Evolutionary conservation across 92 coral and sea anemone genomes (phyloP).

Genomic region (Ricordea florida): DNA sequence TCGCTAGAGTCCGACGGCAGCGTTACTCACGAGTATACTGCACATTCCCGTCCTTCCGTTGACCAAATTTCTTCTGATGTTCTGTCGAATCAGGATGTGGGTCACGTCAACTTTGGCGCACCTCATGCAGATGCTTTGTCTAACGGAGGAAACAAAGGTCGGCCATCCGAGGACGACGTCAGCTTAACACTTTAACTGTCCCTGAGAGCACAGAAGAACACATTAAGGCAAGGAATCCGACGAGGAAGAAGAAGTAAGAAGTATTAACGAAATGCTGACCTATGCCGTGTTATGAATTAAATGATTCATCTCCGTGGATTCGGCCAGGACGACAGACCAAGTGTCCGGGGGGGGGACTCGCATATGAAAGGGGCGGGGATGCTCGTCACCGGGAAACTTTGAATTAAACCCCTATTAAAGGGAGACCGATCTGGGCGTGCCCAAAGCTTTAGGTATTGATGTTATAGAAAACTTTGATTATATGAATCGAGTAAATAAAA

Average conservation of each 20-base stretch:
- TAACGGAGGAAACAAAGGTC: neutral
- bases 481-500: too few relatives aligned
- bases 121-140: neutral
- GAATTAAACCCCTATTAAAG: too few relatives aligned
- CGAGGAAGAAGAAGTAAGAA: constrained; percentile 1
- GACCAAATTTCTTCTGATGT: neutral
- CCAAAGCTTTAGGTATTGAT: too few relatives aligned
- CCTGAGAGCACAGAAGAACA: neutral
- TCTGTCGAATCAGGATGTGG: neutral
- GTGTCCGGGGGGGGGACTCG: too few relatives aligned
- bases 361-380: too few relatives aligned
- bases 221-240: neutral
- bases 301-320: too few relatives aligned
- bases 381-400: too few relatives aligned
- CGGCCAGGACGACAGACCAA: too few relatives aligned
- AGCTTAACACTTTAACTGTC: neutral
- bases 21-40: neutral
- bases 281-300: neutral
- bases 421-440: too few relatives aligned
- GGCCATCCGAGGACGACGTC: neutral
- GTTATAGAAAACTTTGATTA: too few relatives aligned
- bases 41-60: neutral
- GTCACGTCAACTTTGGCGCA: constrained; percentile 17
- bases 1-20: neutral
- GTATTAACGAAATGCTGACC: constrained; percentile 25